Base-by-base conservation (phyloP, 2,797 vertebrate species). In the Agapornis canus region DNA sequence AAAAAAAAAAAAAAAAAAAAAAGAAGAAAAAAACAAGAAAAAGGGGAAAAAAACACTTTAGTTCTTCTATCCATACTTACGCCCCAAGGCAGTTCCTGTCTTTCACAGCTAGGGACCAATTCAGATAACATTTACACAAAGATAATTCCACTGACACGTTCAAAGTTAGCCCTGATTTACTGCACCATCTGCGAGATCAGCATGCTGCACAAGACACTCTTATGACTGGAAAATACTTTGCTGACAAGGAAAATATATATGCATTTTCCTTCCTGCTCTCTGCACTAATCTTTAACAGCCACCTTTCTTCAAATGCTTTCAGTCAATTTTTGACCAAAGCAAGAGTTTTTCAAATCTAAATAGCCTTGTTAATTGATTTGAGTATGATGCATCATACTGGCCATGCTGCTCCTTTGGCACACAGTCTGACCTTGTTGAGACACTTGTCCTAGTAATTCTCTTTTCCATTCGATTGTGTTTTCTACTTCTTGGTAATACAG, bases 151-250 rank as follows among this genome's bases (percentile, higher is more conserved):
- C 42, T 75, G 83, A 82, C 90, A 77, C 69, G 89, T 94, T 86
- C 89, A 86, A 81, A 91, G 84, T 94, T 95, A 96, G 57, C 43
- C 76, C 65, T 95, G 92, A 96, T 97, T 96, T 94, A 95, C 80
- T n/a, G 87, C 60, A 60, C 85, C 85, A 87, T 96, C 92, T 94
- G 94, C 79, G 71, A 96, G 85, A 95, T 94, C 95, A 94, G 89
- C 73, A 79, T 94, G 92, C 0, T 0, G 90, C 92, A 94, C 83
- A 79, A 96, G 94, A 90, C 48, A 47, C 66, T 86, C 85, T 90
- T 66, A 93, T 73, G 89, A 96, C 87, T 94, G 89, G 87, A 92
- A 97, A 95, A 94, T 76, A 90, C 57, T 94, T 91, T 72, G 51
- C 73, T 88, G 89, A 90, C 75, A 90, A 82, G 63, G 22, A 94